Conservation (phyloP, 2,797 vertebrate genomes). For the Pelobates cultripes region DNA sequence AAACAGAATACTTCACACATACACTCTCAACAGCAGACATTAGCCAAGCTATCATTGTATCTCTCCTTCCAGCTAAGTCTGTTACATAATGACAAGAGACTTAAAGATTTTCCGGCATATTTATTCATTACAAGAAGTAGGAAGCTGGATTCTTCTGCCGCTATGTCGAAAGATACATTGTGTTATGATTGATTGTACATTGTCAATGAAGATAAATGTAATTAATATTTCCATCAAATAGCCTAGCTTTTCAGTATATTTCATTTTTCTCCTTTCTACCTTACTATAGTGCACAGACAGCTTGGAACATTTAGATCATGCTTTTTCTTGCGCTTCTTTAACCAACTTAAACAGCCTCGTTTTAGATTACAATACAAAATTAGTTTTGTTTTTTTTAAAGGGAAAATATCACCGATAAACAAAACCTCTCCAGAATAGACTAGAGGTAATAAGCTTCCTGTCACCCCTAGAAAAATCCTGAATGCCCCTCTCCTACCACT, state of each 20-base stretch:
- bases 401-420: too few relatives aligned
- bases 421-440: too few relatives aligned
- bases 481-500: too few relatives aligned
- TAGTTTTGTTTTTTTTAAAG: too few relatives aligned
- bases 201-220: constrained; percentile 28
- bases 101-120: constrained; percentile 50
- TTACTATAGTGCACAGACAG: neutral
- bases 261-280: constrained; percentile 13
- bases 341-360: too few relatives aligned
- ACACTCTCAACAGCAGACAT: neutral
- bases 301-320: too few relatives aligned
- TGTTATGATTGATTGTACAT: constrained; percentile 22
- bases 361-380: too few relatives aligned
- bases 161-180: constrained; percentile 31
- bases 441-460: too few relatives aligned
- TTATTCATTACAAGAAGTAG: neutral
- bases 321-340: too few relatives aligned
- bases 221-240: constrained; percentile 48
- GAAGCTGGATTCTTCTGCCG: constrained; percentile 7
- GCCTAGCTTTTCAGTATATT: neutral
- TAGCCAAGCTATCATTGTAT: constrained; percentile 13
- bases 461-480: too few relatives aligned
- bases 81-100: constrained; percentile 44
- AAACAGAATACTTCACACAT: too few relatives aligned
- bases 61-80: constrained; percentile 22